Base-by-base conservation (phyloP, 2,113 vertebrate genomes). In the Ammospiza caudacuta region DNA sequence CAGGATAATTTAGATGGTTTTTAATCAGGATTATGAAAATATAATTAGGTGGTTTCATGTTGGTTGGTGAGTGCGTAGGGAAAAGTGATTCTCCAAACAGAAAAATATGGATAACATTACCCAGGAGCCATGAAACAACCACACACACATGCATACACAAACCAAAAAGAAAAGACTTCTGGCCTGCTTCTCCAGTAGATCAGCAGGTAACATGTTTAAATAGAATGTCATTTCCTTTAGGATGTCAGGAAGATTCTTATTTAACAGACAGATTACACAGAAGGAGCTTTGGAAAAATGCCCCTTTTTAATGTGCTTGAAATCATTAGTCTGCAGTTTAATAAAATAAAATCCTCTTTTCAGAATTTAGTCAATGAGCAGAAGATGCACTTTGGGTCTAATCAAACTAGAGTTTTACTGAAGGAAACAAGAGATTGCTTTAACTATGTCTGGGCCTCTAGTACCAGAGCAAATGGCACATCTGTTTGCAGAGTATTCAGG, bases 11-110 rank as follows among this genome's bases (percentile, higher is more conserved):
- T 97, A 97, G 96, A 95, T 97, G 95, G 96, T 96, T 98, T 97
- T 98, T 97, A 97, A 98, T 98, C 97, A 97, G 93, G 96, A 97
- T 97, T 98, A 97, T 98, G 94, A 98, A 98, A 98, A 96, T 96
- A 97, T 98, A 98, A 98, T 97, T 98, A 98, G 96, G 97, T 97
- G 94, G 96, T 97, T 98, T 98, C 96, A 96, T 96, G 96, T 97
- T 97, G 94, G 95, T 94, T 97, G 77, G 96, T 96, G 95, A 98
- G 96, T 96, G 93, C 81, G 8, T 86, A 93, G 96, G 92, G 94
- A 94, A 97, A 97, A 98, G 96, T 92, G 93, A 98, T 95, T 97
- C 96, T 98, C 96, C 93, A 95, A 96, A 97, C 81, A 97, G 95
- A 97, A 97, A 97, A 98, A 96, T 95, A 80, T 87, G 93, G 93